Conservation (phyloP, 2,113 vertebrate genomes). For the Semnopithecus entellus region DNA sequence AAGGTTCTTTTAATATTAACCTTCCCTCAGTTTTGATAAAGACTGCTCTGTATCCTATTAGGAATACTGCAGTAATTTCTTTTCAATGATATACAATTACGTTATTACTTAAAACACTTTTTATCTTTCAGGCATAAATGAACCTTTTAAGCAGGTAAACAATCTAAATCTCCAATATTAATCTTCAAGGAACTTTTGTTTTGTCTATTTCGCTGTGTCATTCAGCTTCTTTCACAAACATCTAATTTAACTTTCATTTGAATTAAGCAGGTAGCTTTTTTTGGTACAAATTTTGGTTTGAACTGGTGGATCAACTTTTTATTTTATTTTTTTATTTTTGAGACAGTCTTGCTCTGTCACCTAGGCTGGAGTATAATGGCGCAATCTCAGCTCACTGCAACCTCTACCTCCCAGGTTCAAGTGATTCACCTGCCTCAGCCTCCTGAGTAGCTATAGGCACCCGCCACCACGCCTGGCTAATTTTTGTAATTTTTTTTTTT, state of each 20-base stretch:
- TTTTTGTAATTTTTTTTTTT: too few relatives aligned
- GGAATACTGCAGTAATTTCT: not conserved
- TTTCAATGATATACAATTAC: not conserved
- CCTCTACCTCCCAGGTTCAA: too few relatives aligned
- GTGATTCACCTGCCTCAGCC: too few relatives aligned
- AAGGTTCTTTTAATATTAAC: not conserved
- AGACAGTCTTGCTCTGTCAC: too few relatives aligned
- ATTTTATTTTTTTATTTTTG: too few relatives aligned
- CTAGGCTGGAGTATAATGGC: too few relatives aligned
- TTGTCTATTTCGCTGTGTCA: not conserved
- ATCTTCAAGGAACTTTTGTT: not conserved
- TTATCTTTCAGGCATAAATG: not conserved
- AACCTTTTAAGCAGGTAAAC: not conserved
- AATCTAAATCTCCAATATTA: not conserved
- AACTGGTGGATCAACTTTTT: slow-evolving; percentile 28
- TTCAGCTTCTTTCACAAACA: slow-evolving; percentile 12
- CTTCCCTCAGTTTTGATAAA: slow-evolving; percentile 2
- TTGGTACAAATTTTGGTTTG: slow-evolving; percentile 1
- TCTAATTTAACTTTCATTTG: slow-evolving; percentile 21
- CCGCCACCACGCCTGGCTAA: too few relatives aligned
- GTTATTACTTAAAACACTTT: not conserved
- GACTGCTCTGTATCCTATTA: not conserved
- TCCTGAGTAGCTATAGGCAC: too few relatives aligned
- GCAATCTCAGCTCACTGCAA: too few relatives aligned
- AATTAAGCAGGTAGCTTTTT: not conserved